A percentile compares a stretch with the other conserved stretches of the same genome.
These are phyloP conservation scores for Hippoglossus hippoglossus DNA, from an alignment of 2,797 vertebrate genomes.

Conservation along the genomic window DNA sequence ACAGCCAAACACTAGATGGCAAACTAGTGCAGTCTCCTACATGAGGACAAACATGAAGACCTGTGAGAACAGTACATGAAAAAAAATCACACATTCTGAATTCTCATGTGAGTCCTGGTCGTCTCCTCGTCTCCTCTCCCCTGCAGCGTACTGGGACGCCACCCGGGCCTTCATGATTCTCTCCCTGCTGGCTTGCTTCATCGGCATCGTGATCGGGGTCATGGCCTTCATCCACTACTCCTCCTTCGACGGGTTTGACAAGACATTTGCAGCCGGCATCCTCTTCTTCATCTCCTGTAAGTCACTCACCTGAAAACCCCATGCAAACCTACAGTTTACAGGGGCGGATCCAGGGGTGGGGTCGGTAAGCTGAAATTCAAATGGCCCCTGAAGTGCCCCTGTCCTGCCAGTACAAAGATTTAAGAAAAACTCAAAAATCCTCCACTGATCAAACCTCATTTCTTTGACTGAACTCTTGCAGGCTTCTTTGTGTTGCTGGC, in stretches of 20 bases:
- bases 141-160: conserved; percentile 87
- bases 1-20: conserved; percentile 27
- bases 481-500: conserved; percentile 88
- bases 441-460: too few relatives aligned
- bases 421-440: too few relatives aligned
- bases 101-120: too few relatives aligned
- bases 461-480: conserved; percentile 27
- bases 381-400: too few relatives aligned
- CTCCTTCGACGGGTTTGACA: conserved; percentile 85
- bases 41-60: not conserved
- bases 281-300: conserved; percentile 89
- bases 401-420: too few relatives aligned
- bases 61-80: not conserved
- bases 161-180: conserved; percentile 89
- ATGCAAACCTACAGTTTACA: too few relatives aligned
- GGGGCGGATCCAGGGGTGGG: too few relatives aligned
- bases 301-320: not conserved
- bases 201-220: conserved; percentile 86
- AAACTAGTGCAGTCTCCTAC: conserved; percentile 5
- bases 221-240: conserved; percentile 89
- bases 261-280: conserved; percentile 88
- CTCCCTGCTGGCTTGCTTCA: conserved; percentile 86
- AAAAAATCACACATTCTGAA: too few relatives aligned
- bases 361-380: too few relatives aligned
- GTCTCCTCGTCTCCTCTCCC: not conserved